Evolutionary conservation across 64 coral and sea anemone genomes (phyloP).

Genomic region (Montipora foliosa): DNA sequence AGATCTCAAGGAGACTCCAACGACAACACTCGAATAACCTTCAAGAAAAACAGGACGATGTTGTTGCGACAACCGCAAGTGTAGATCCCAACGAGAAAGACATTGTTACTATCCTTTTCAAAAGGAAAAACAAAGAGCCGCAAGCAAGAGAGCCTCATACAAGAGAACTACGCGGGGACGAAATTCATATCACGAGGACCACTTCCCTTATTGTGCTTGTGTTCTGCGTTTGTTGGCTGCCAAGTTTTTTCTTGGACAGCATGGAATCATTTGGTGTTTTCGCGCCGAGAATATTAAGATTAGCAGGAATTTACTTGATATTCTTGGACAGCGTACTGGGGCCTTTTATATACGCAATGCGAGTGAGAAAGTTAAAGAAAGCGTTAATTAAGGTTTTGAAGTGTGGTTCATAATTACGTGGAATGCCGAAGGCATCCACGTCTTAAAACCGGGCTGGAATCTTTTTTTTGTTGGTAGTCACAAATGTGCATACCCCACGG

Average conservation of each 20-base stretch:
- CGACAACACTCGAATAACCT: background rate
- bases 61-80: background rate
- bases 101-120: too few species aligned
- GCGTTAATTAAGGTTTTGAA: constrained; percentile 18
- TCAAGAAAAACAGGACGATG: background rate
- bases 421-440: too few species aligned
- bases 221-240: constrained; percentile 69
- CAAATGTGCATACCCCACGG: too few species aligned
- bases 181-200: constrained; percentile 50
- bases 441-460: too few species aligned
- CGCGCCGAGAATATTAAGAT: constrained; percentile 28
- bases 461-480: too few species aligned
- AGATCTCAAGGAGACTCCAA: background rate
- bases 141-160: too few species aligned
- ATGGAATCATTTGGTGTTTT: constrained; percentile 30
- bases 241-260: constrained; percentile 53
- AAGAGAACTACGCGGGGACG: constrained; percentile 36
- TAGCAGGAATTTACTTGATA: constrained; percentile 64
- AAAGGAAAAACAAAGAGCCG: background rate
- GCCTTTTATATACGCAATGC: constrained; percentile 59
- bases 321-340: constrained; percentile 47
- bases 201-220: constrained; percentile 59
- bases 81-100: too few species aligned
- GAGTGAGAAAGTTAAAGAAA: constrained; percentile 34
- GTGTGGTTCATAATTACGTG: background rate